Base-by-base conservation (phyloP, 2,113 vertebrate species). In the Mormyrus iriodes region DNA sequence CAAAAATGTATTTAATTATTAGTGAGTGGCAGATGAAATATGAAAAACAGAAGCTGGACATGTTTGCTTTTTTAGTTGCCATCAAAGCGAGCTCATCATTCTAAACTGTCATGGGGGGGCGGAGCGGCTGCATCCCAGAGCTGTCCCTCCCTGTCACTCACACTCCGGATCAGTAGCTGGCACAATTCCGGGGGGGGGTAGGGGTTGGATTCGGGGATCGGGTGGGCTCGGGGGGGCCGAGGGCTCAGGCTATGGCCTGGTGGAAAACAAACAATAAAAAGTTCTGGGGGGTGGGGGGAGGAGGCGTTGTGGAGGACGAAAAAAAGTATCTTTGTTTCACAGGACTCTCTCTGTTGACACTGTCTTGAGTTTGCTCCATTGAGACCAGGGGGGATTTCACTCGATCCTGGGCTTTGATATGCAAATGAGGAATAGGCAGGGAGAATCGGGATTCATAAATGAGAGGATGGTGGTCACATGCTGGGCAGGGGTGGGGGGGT, bases 321-420 rank as follows among this genome's bases (percentile, higher is more conserved):
- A 86, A 53, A 93, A 82, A 91, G 92, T 94, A 93, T 93, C 94
- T 94, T 91, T 92, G 90, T 89, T 93, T 94, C 94, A 92, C 92
- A 35, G 48, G 69, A 85, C 83, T 90, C 90, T 89, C 86, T 89
- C 86, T 92, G 90, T 92, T 92, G 91, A 92, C 87, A 90, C 90
- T 89, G 90, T 93, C 90, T 91, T 92, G 90, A 91, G 90, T 91
- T 91, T 87, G 89, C 85, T 90, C 88, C 93, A 95, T 95, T 93
- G 94, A 95, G 91, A 91, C 95, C 93, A 82, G 93, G 94, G 94
- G 93, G 92, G 90, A 94, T 95, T 94, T 95, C 95, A 93, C 90
- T 92, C 91, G 85, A 94, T 95, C 93, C 91, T 92, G 91, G 84
- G 91, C 96, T 96, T 97, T 97, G 95, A 96, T 96, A 96, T 97